Evolutionary conservation across 2,113 vertebrate genomes (phyloP), one percentile per base, ranked within the genome.

Genomic region (Loxodonta africana): DNA sequence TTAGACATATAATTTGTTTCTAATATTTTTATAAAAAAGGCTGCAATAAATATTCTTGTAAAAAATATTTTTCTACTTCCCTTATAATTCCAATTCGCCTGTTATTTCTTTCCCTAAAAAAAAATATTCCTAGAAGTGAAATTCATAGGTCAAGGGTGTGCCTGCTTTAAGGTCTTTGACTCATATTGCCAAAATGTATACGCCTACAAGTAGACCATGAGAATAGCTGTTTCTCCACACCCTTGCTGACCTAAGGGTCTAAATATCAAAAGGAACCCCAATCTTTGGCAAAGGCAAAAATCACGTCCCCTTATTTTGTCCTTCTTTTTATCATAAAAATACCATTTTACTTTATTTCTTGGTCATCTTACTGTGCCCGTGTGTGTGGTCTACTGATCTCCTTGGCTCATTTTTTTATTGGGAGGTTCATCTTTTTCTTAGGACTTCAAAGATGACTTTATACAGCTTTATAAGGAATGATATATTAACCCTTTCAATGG

Each of bases 281-380:
- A 60, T 85, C 10, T 46, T 76, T 82, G 28, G 33, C n/a, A 67
- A 83, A 92, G 46, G 78, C 60, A 92, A 88, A 82, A 48, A 76
- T 51, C 6, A 95, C 11, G 18, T n/a, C 53, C 37, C 20, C 69
- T 65, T 57, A 90, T n/a, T 25, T 84, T 84, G 65, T 48, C 63
- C 44, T 76, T 12, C 44, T 83, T 60, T 83, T 51, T 33, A 82
- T 30, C 88, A 37, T 21, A 88, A 17, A 83, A 88, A 48, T 60
- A 69, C 37, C 30, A 48, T 92, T 46, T 88, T 82, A 46, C n/a
- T 37, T 85, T 65, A 91, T 74, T 81, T 92, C 28, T 76, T 76
- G 20, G 69, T 8, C n/a, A 77, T 28, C 20, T n/a, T 26, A 37
- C 33, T 46, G 46, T 77, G 23, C 14, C 26, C 48, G 62, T 48